Evolutionary conservation across 2,888 invertebrate genomes (phyloP), one percentile per base, ranked within the genome.

Genomic region (Leptogaster cylindrica): DNA sequence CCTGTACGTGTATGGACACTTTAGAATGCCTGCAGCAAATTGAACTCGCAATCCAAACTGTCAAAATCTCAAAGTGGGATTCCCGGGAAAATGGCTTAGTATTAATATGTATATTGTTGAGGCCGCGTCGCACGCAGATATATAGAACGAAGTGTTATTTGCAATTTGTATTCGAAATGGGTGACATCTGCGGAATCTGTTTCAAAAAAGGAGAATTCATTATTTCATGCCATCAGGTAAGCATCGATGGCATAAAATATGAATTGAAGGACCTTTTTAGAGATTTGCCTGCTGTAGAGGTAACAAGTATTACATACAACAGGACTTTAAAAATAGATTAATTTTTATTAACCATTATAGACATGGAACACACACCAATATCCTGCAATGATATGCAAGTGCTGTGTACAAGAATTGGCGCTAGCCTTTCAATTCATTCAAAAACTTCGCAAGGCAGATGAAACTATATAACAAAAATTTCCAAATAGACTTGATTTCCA

Each of bases 121-220:
- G n/a, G n/a, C n/a, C n/a, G n/a, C n/a, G n/a, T n/a, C n/a, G n/a
- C n/a, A n/a, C n/a, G n/a, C n/a, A n/a, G n/a, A n/a, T n/a, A n/a
- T n/a, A n/a, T n/a, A n/a, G n/a, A n/a, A n/a, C n/a, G n/a, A n/a
- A n/a, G n/a, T n/a, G n/a, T n/a, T n/a, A n/a, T n/a, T n/a, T n/a
- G n/a, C n/a, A n/a, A n/a, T n/a, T n/a, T n/a, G n/a, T n/a, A n/a
- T n/a, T n/a, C n/a, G n/a, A n/a, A n/a, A n/a, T n/a, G n/a, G n/a
- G n/a, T n/a, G n/a, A n/a, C n/a, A n/a, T n/a, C n/a, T 79, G 79
- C 69, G 74, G 79, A 25, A 74, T 79, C 52, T 79, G 79, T 36
- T 77, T 76, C n/a, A 74, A 76, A 50, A 66, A 67, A 6, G 78
- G 78, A 0, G 74, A 75, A 10, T 72, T 76, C 23, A 73, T 75